Conservation (phyloP, 2,113 vertebrate species). For the Verasper variegatus region DNA sequence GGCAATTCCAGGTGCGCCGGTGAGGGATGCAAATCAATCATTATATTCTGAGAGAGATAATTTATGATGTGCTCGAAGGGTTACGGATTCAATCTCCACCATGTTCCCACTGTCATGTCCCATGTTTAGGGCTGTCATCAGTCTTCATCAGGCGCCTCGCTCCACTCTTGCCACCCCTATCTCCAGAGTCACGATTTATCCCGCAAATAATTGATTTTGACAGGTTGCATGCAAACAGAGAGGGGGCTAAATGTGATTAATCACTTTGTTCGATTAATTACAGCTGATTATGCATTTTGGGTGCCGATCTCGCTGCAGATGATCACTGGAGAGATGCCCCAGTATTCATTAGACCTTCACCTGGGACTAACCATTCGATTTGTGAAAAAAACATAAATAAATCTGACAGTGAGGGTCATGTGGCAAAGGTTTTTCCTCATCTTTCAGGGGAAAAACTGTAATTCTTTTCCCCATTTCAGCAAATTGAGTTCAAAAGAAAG, state of each 20-base stretch:
- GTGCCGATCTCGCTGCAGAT: conserved; percentile 56
- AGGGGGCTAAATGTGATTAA: conserved; percentile 92
- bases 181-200: conserved; percentile 94
- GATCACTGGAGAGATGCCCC: conserved; percentile 50
- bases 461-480: not conserved
- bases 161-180: conserved; percentile 84
- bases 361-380: conserved; percentile 22
- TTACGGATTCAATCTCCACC: conserved; percentile 92
- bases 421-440: not conserved
- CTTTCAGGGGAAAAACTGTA: not conserved
- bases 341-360: conserved; percentile 56
- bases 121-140: conserved; percentile 91
- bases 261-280: conserved; percentile 87
- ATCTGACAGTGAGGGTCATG: not conserved
- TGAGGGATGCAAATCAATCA: conserved; percentile 94
- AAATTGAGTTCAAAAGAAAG: conserved; percentile 8
- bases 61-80: conserved; percentile 95
- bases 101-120: conserved; percentile 88
- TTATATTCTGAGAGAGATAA: conserved; percentile 93
- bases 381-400: conserved; percentile 3
- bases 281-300: conserved; percentile 77
- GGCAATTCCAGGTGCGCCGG: conserved; percentile 85
- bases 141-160: conserved; percentile 91
- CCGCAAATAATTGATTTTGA: conserved; percentile 94
- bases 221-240: conserved; percentile 89